Base-by-base conservation (phyloP, 2,113 vertebrate species). In the Ivindomyrus marchei region DNA sequence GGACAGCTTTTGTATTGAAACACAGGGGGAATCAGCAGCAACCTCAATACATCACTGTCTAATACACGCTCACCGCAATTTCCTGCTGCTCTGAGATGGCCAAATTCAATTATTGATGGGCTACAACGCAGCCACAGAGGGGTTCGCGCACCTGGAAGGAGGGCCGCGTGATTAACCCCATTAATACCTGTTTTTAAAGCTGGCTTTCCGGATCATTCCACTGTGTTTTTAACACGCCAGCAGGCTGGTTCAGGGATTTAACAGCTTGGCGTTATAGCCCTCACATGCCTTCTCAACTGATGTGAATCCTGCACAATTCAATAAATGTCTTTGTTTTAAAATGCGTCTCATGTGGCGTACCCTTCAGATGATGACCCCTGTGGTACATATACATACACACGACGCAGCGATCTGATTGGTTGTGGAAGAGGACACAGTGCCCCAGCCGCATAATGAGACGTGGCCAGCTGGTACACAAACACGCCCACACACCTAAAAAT, bases 51-150 rank as follows among this genome's bases (percentile, higher is more conserved):
- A 88, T 88, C 87, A 88, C 56, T 88, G 87, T 88, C 87, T 88
- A 66, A 88, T 88, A 88, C 39, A 88, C 56, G 58, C 56, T 46
- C 8, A 24, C 87, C 56, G n/a, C 52, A 8, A 66, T 88, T 87
- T 88, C 56, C 87, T 66, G 52, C 87, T 66, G 52, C 27, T 66
- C 56, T 45, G 56, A 88, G 87, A 66, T 42, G 58, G 87, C 21
- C 87, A 88, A 88, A 88, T 88, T 62, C 87, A 88, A 88, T 88
- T 88, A 88, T 88, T 66, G 87, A 88, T 88, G 31, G 87, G 87
- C 39, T 88, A 24, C 53, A 3, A 31, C 19, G 31, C 31, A 21
- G 52, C 17, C 56, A 46, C 87, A 88, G 58, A 88, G 53, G 52
- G 87, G 56, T 10, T 88, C 13, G 10, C 0, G 56, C 56, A 88